Base-by-base conservation (phyloP, 2,113 vertebrate species). In the Notechis scutatus region DNA sequence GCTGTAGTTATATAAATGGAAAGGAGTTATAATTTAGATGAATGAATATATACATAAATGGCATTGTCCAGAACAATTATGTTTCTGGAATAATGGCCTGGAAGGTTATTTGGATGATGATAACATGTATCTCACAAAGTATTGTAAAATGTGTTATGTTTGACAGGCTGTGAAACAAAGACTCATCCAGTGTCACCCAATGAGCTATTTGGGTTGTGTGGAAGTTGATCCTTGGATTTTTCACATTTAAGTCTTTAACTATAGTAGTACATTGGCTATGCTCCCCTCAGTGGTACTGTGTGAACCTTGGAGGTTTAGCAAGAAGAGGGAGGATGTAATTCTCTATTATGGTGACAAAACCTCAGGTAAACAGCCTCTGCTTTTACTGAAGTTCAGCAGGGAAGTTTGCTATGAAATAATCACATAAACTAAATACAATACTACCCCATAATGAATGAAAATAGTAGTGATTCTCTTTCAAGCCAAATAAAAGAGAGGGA, bases 381-480 rank as follows among this genome's bases (percentile, higher is more conserved):
- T 39, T 81, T 81, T 42, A 42, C 34, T 81, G 74, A 81, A 21
- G 34, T 81, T 81, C 34, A 81, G 18, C 7, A 42, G 34, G 74
- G 74, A 42, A 42, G 74, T 81, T 81, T 81, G 74, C 74, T 81
- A 21, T 59, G 39, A 50, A 4, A 45, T 5, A 8, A 57, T 10
- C 11, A 21, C 74, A 74, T 85, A 50, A 34, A 85, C 26, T 15
- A 12, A 59, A 89, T 47, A 69, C 4, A 89, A 42, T 24, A 92
- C 92, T 24, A 92, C 93, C 85, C 11, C 88, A n/a, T 92, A 90
- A 81, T 45, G 64, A 86, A 81, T 50, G 29, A 64, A 64, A 95
- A 92, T 18, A n/a, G 23, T 2, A 81, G 3, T 8, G 64, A 87
- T 94, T 93, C 54, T 64, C 14, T 95, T 93, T 94, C 29, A 26